phyloP scores from a whole-genome alignment of 2,888 invertebrate species.

The Mantis religiosa region DNA sequence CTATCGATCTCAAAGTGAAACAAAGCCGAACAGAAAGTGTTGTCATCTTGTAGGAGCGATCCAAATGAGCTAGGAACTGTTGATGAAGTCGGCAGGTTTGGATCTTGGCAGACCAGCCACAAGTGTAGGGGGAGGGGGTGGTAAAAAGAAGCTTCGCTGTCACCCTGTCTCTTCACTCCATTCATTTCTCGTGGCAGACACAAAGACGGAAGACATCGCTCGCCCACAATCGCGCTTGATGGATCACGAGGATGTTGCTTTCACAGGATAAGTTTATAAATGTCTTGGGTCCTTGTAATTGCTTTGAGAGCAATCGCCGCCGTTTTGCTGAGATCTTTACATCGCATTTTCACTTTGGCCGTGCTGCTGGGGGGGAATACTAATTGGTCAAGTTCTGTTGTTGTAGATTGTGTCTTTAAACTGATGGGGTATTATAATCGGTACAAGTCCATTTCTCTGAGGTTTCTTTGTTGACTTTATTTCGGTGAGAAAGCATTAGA shows the following conservation, averaged over 20 bases:
- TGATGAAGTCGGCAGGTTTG: not conserved
- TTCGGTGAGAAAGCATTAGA: no score
- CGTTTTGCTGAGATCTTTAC: not conserved
- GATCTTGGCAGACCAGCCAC: not conserved
- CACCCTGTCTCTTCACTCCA: not conserved
- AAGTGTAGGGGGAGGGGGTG: no score
- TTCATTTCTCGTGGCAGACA: not conserved
- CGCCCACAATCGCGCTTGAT: not conserved
- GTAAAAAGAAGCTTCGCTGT: not conserved
- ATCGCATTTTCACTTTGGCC: not conserved
- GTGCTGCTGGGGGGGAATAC: not conserved
- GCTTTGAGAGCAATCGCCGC: not conserved
- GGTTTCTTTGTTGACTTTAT: no score
- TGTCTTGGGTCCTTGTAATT: not conserved
- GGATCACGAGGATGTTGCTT: not conserved
- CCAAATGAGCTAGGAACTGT: not conserved
- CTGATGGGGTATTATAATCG: no score
- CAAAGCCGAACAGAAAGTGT: not conserved
- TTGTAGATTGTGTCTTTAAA: no score
- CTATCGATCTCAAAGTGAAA: not conserved
- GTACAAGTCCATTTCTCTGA: no score
- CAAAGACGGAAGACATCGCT: not conserved
- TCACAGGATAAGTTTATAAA: not conserved
- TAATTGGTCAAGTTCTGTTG: not conserved
- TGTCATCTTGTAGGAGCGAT: not conserved